These are phyloP conservation scores for Megalonaias nervosa DNA, from an alignment of 1,140 invertebrate species.

Conservation along the genomic window DNA sequence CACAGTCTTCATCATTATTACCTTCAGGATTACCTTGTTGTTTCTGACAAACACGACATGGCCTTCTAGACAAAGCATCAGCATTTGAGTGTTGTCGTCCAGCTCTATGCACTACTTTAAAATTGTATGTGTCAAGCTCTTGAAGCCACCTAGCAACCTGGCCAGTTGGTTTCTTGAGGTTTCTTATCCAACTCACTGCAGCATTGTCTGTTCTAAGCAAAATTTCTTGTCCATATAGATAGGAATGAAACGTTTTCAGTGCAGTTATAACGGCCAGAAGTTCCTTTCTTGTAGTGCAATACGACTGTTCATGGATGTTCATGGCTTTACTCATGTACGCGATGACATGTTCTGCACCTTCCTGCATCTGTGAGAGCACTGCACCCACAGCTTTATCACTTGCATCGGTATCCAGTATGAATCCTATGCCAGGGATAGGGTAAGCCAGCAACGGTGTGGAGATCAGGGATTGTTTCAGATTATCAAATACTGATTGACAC, in stretches of 20 bases:
- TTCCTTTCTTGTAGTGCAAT: conserved; percentile 59
- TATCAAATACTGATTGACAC: too few species aligned
- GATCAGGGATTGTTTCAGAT: conserved; percentile 28
- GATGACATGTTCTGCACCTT: conserved; percentile 38
- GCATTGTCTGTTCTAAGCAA: conserved; percentile 49
- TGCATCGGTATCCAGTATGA: conserved; percentile 51
- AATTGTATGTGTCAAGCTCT: conserved; percentile 46
- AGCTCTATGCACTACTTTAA: conserved; percentile 45
- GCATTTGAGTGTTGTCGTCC: conserved; percentile 53
- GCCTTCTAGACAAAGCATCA: conserved; percentile 43
- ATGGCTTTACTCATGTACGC: conserved; percentile 29
- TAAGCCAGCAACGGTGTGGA: background rate
- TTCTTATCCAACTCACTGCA: conserved; percentile 53
- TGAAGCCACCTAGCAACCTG: conserved; percentile 55
- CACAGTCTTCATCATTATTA: too few species aligned
- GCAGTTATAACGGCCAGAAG: conserved; percentile 37
- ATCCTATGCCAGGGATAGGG: conserved; percentile 12
- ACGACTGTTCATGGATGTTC: conserved; percentile 68
- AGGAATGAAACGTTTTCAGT: conserved; percentile 38
- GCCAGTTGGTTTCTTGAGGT: conserved; percentile 39
- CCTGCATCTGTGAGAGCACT: conserved; percentile 50
- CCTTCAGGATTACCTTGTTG: too few species aligned
- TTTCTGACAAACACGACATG: too few species aligned
- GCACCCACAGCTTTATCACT: conserved; percentile 46
- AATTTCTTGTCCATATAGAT: conserved; percentile 13